A percentile compares a stretch with the other conserved stretches of the same genome.
These are phyloP conservation scores for Microtus montanus DNA, from an alignment of 2,113 vertebrate species.

Conservation along the genomic window DNA sequence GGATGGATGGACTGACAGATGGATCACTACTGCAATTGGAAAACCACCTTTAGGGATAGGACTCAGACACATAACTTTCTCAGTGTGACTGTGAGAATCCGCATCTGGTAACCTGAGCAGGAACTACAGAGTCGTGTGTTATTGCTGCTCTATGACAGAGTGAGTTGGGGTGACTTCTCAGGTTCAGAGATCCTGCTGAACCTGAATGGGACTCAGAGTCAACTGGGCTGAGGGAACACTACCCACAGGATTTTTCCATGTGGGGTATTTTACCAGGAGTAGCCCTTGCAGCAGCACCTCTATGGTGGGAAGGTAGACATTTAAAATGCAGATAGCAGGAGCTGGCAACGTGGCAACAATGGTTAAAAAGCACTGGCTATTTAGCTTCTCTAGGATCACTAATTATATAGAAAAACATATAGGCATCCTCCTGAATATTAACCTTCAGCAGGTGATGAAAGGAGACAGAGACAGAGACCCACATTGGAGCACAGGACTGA, in stretches of 20 bases:
- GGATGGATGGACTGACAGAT: background rate
- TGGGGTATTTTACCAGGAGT: background rate
- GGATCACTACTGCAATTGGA: background rate
- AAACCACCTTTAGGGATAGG: background rate
- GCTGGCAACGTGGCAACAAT: background rate
- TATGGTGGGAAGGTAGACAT: background rate
- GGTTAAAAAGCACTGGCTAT: background rate
- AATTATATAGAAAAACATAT: too few species aligned
- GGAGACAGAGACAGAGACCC: too few species aligned
- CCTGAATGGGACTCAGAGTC: background rate
- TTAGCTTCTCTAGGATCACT: too few species aligned
- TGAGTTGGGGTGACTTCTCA: background rate
- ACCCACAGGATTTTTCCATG: background rate
- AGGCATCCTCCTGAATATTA: too few species aligned
- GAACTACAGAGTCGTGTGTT: fast-evolving
- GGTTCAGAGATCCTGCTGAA: too few species aligned
- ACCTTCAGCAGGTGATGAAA: too few species aligned
- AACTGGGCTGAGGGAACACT: fast-evolving
- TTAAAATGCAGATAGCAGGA: background rate
- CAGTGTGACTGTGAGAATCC: background rate
- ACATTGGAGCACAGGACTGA: too few species aligned
- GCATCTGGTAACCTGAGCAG: background rate
- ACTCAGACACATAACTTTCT: background rate
- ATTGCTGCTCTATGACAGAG: background rate
- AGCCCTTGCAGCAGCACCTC: background rate